phyloP scores from a whole-genome alignment of 2,888 invertebrate species.

The Athalia cordata region DNA sequence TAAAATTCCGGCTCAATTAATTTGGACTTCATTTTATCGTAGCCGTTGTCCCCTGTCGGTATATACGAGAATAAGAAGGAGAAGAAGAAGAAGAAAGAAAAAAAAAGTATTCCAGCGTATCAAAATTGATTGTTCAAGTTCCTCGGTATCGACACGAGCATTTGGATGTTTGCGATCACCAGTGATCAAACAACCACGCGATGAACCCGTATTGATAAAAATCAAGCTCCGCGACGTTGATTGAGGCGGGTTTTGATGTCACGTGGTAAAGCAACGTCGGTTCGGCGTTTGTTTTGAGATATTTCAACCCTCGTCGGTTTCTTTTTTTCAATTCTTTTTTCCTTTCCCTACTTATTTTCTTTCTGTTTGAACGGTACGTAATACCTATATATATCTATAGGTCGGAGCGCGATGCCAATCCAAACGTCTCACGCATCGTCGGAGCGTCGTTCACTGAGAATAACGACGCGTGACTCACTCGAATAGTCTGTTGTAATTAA shows the following conservation, averaged over 20 bases:
- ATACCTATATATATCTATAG: too few species aligned
- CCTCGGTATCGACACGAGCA: neutral
- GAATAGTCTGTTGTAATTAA: neutral
- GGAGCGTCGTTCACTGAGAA: neutral
- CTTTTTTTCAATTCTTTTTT: too few species aligned
- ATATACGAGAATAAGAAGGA: neutral
- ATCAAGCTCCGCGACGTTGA: too few species aligned
- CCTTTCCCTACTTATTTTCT: too few species aligned
- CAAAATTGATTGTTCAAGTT: constrained; percentile 8
- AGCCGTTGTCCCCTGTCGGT: neutral
- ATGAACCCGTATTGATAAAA: too few species aligned
- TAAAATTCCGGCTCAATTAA: neutral
- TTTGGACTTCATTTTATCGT: neutral
- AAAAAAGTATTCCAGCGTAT: neutral
- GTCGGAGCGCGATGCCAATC: neutral
- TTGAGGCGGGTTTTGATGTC: too few species aligned
- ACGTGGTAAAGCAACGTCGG: too few species aligned
- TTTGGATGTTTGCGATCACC: neutral
- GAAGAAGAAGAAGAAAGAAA: neutral
- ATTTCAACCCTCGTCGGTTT: too few species aligned
- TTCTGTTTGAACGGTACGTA: too few species aligned
- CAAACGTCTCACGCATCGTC: neutral
- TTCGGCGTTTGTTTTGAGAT: too few species aligned
- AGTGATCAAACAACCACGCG: too few species aligned
- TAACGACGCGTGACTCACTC: neutral